Conservation (phyloP, 2,113 vertebrate species). For the Phylloscopus whistleri region DNA sequence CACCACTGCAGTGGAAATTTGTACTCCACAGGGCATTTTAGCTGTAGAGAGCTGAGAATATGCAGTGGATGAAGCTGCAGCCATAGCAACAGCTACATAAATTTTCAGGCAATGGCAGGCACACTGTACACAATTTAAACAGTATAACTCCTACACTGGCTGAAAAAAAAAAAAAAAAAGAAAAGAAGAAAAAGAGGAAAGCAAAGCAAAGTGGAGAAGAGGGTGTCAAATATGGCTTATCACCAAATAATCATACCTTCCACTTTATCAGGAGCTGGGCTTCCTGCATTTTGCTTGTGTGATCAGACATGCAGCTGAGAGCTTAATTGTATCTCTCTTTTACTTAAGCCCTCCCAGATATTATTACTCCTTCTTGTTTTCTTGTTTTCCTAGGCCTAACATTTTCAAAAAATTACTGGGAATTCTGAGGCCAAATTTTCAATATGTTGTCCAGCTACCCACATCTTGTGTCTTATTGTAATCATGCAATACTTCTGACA, state of each 20-base stretch:
- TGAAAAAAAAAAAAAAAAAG: background rate
- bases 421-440: background rate
- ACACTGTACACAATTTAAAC: background rate
- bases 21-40: conserved; percentile 41
- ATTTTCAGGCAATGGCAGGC: conserved; percentile 21
- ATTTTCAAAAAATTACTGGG: background rate
- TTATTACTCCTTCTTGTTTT: background rate
- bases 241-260: background rate
- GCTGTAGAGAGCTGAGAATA: conserved; percentile 17
- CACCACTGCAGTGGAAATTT: conserved; percentile 48
- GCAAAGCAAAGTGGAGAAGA: background rate
- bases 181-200: background rate
- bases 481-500: background rate
- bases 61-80: conserved; percentile 31
- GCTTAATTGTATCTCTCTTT: background rate
- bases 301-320: background rate
- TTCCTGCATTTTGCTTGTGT: background rate
- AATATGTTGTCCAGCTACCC: background rate
- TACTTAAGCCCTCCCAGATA: background rate
- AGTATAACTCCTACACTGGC: background rate
- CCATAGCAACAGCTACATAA: conserved; percentile 52
- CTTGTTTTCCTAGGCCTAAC: background rate
- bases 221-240: background rate
- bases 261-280: background rate
- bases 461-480: background rate